phyloP scores from a whole-genome alignment of 2,797 vertebrate species.

The Onychomys torridus region DNA sequence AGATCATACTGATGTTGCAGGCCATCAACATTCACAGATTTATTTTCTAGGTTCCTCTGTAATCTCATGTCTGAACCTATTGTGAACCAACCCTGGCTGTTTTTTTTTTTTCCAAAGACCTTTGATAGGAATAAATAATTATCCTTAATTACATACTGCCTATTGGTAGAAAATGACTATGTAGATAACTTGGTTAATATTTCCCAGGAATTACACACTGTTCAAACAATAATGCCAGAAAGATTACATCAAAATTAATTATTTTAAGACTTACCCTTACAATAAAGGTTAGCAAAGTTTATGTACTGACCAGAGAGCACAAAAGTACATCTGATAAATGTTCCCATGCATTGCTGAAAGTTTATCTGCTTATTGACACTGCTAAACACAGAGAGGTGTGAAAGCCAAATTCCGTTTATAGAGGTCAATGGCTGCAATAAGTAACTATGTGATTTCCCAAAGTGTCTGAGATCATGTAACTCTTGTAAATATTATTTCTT shows the following conservation, averaged over 20 bases:
- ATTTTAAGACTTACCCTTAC: background rate
- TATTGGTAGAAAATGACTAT: background rate
- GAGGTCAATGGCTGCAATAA: background rate
- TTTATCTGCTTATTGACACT: background rate
- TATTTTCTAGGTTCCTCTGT: background rate
- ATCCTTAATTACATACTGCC: background rate
- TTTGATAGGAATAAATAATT: background rate
- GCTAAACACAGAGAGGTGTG: background rate
- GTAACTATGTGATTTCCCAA: background rate
- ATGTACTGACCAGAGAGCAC: background rate
- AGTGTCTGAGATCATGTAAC: background rate
- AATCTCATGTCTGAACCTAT: background rate
- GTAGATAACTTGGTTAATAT: slow-evolving; percentile 4
- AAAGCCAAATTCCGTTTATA: background rate
- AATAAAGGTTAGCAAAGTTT: background rate
- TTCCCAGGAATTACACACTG: background rate
- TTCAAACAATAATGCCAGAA: background rate
- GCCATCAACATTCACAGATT: background rate
- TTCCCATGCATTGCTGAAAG: background rate
- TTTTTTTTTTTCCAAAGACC: background rate
- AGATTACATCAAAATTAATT: background rate
- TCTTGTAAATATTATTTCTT: background rate
- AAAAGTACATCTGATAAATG: background rate
- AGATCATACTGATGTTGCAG: background rate
- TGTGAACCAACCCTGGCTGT: background rate